phyloP scores from a whole-genome alignment of 2,888 invertebrate species.

The Strigamia maritima region DNA sequence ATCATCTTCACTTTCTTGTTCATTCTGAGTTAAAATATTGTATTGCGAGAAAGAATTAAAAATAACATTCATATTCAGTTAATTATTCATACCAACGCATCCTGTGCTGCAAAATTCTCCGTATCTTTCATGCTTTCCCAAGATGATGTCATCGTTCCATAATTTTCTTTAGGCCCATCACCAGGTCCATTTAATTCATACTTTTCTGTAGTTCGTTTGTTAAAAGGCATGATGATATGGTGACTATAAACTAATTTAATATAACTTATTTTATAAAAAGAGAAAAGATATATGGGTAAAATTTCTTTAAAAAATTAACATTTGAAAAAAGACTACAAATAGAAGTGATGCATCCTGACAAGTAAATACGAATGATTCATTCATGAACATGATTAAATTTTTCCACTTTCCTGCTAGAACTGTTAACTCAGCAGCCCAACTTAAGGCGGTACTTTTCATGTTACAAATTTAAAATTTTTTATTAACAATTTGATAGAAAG shows the following conservation, averaged over 20 bases:
- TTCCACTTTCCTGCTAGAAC: background rate
- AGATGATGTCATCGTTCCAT: conserved; percentile 39
- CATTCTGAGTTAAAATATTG: conserved; percentile 38
- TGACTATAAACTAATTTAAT: background rate
- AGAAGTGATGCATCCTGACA: background rate
- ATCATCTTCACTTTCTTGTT: conserved; percentile 40
- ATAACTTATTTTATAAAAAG: background rate
- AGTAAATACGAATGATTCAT: background rate
- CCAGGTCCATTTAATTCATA: conserved; percentile 39
- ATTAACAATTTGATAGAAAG: background rate
- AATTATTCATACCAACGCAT: conserved; percentile 26
- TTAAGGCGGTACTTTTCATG: conserved; percentile 7
- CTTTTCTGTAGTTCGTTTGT: conserved; percentile 34
- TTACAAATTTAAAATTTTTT: background rate
- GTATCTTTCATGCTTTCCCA: conserved; percentile 40
- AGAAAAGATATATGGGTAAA: background rate
- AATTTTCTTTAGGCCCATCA: conserved; percentile 37
- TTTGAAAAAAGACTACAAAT: background rate
- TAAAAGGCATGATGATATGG: conserved; percentile 28
- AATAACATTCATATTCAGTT: background rate
- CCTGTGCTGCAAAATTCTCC: conserved; percentile 31
- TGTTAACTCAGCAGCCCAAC: background rate
- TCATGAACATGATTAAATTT: background rate
- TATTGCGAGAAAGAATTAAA: background rate
- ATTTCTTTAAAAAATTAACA: background rate